Base-by-base conservation (phyloP, 2,113 vertebrate genomes). In the Scophthalmus maximus region DNA sequence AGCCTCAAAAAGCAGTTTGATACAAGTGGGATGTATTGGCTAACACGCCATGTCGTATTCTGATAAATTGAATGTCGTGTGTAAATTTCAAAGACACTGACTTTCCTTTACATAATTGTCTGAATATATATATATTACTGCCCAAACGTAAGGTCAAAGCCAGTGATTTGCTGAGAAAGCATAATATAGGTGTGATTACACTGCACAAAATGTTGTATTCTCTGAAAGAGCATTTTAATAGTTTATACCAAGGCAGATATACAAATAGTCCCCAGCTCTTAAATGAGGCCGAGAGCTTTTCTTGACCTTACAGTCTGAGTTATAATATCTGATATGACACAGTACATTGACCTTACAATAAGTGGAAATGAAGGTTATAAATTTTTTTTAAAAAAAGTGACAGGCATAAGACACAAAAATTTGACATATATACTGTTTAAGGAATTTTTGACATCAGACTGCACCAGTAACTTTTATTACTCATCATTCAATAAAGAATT, bases 1-100 rank as follows among this genome's bases (percentile, higher is more conserved):
- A 53, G 73, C 49, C 62, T 86, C 50, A 49, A 79, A 84, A 63
- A 59, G 59, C 66, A 27, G 11, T 60, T 61, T 66, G 26, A 78
- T 53, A 29, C 57, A 60, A 76, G 50, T 78, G 68, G 49, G 57
- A 81, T 59, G 57, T 63, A 36, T 55, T 76, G 56, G 38, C 63
- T 77, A 20, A 56, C 63, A 34, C 12, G 30, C 56, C 67, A 64
- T 26, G 44, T 64, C 34, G 42, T 26, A 20, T 20, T 49, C 23
- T 60, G 12, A 50, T 60, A 30, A 78, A 68, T 59, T 23, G 1
- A 62, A 38, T n/a, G 52, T 17, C 1, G 9, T 1, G 22, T n/a
- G 10, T 7, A 40, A 10, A 32, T 67, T 27, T 61, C 23, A 5
- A 51, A 57, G 53, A 14, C 30, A 27, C 34, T 17, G 4, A 30